Evolutionary conservation across 2,888 invertebrate species (phyloP).

Genomic region (Pyrgus malvae): DNA sequence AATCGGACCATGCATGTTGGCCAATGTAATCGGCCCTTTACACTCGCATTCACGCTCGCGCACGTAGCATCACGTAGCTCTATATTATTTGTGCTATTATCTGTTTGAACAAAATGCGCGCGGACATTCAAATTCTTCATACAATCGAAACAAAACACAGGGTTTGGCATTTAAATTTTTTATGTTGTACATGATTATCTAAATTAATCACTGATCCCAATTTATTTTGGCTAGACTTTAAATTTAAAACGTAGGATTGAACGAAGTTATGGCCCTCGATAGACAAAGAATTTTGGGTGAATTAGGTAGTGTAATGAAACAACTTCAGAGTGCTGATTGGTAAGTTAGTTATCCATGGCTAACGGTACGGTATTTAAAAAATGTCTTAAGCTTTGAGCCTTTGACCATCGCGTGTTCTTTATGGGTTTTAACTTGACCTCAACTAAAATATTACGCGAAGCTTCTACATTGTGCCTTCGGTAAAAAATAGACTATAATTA

Average conservation of each 20-base stretch:
- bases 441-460: too few species aligned
- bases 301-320: slow-evolving; percentile 71
- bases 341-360: too few species aligned
- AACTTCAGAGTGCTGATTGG: slow-evolving; percentile 73
- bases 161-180: neutral
- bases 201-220: neutral
- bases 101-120: neutral
- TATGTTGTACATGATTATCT: too few species aligned
- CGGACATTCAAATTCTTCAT: neutral
- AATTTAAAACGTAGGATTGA: slow-evolving; percentile 19
- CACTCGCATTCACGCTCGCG: too few species aligned
- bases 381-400: too few species aligned
- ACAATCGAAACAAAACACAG: too few species aligned
- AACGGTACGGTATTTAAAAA: too few species aligned
- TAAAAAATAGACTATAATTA: neutral
- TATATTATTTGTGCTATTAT: neutral
- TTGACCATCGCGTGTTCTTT: too few species aligned
- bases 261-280: slow-evolving; percentile 60
- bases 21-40: too few species aligned
- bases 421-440: too few species aligned
- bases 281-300: slow-evolving; percentile 69
- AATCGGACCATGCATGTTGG: too few species aligned
- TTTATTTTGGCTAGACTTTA: slow-evolving; percentile 7
- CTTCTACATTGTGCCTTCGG: neutral
- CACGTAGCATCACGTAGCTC: too few species aligned